A percentile compares a stretch with the other conserved stretches of the same genome.
phyloP scores from a whole-genome alignment of 2,888 invertebrate genomes.

The Smittia sp. region DNA sequence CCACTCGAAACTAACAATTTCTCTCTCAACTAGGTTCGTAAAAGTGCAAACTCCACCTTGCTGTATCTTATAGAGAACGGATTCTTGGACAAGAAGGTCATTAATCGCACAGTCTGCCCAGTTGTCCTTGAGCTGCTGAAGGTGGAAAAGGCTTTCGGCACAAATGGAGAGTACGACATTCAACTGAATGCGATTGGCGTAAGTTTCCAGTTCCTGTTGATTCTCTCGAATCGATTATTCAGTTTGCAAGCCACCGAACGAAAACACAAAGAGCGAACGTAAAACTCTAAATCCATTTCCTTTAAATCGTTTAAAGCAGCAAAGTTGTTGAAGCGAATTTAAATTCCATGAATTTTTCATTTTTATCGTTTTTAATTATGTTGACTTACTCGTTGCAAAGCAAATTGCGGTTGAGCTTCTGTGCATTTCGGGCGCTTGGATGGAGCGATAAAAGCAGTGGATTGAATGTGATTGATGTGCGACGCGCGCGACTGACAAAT shows the following conservation, averaged over 20 bases:
- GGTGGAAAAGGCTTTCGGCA: neutral
- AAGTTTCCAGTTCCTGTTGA: constrained; percentile 13
- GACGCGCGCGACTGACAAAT: constrained; percentile 7
- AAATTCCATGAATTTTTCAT: constrained; percentile 9
- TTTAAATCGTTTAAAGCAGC: no score
- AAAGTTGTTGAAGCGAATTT: neutral
- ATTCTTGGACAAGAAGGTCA: constrained; percentile 36
- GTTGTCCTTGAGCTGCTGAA: constrained; percentile 28
- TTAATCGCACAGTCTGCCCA: constrained; percentile 34
- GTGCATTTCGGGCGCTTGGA: neutral
- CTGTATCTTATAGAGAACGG: constrained; percentile 40
- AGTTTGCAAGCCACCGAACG: neutral
- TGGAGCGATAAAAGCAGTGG: constrained; percentile 2
- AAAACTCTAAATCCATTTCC: no score
- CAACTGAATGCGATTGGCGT: constrained; percentile 38
- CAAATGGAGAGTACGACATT: constrained; percentile 31
- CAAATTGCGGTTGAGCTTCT: neutral
- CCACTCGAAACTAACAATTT: neutral
- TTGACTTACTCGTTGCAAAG: neutral
- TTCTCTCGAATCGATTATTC: no score
- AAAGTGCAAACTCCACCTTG: constrained; percentile 41
- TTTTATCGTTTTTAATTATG: constrained; percentile 39
- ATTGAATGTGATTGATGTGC: constrained; percentile 19
- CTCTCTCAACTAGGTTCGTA: constrained; percentile 33
- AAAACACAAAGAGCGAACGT: no score